Percentiles rank a stretch among this genome's conserved stretches.
Evolutionary conservation across 2,888 invertebrate species (phyloP).

Genomic region (Eilema sororculum): DNA sequence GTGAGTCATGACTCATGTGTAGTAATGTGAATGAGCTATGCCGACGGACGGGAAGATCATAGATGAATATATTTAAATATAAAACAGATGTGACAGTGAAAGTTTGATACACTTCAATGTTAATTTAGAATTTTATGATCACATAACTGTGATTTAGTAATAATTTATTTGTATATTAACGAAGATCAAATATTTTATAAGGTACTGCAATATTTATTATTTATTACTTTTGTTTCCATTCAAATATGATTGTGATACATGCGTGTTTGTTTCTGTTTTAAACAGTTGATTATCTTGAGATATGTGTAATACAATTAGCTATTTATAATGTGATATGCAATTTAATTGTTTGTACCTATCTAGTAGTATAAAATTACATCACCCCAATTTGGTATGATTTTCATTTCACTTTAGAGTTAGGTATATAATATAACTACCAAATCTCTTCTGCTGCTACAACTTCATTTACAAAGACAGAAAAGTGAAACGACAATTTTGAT

Average conservation of each 20-base stretch:
- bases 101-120: slow-evolving; percentile 12
- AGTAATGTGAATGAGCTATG: slow-evolving; percentile 41
- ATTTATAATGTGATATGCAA: neutral
- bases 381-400: neutral
- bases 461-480: no score
- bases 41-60: slow-evolving; percentile 26
- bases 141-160: neutral
- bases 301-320: neutral
- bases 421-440: no score
- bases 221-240: neutral
- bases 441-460: no score
- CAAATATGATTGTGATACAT: neutral
- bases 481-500: neutral
- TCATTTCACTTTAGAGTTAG: neutral
- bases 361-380: neutral
- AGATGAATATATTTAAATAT: slow-evolving; percentile 28
- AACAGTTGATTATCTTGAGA: neutral
- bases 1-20: slow-evolving; percentile 40
- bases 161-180: neutral
- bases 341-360: neutral
- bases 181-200: neutral
- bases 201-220: neutral
- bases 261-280: neutral
- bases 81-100: slow-evolving; percentile 32
- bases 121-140: neutral